Evolutionary conservation across 1,140 invertebrate species (phyloP).

Genomic region (Kradibia gibbosae): DNA sequence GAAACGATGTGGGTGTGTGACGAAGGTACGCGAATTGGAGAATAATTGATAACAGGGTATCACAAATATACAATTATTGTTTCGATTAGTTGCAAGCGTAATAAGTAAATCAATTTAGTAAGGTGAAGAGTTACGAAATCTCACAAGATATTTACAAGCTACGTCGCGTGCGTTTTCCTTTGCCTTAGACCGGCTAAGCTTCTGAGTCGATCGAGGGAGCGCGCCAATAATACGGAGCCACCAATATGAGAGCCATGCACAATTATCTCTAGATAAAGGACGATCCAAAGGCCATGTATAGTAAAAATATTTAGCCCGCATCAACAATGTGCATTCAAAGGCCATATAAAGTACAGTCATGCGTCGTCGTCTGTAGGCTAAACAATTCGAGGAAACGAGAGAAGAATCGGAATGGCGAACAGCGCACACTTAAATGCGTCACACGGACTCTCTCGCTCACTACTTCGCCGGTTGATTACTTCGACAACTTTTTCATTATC

Average conservation of each 20-base stretch:
- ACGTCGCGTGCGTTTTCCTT: no score
- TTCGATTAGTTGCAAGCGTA: no score
- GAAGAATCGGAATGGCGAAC: slow-evolving; percentile 9
- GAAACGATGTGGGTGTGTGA: no score
- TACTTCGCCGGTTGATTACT: background rate
- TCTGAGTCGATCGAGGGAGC: background rate
- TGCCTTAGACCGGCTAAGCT: no score
- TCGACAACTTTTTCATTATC: slow-evolving; percentile 39
- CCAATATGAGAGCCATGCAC: background rate
- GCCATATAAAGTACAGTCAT: slow-evolving; percentile 17
- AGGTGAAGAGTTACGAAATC: no score
- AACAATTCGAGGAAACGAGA: slow-evolving; percentile 15
- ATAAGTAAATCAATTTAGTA: no score
- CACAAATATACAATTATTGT: no score
- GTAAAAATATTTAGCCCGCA: background rate
- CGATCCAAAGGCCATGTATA: slow-evolving; percentile 1
- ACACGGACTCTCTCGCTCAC: no score
- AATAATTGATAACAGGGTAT: no score
- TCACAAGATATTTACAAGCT: no score
- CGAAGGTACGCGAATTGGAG: no score
- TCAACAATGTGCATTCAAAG: background rate
- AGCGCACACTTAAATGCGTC: no score
- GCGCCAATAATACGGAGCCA: background rate
- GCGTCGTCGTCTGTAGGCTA: background rate
- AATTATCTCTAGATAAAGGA: slow-evolving; percentile 1